Evolutionary conservation across 2,113 vertebrate species (phyloP).

Genomic region (Eira barbara): DNA sequence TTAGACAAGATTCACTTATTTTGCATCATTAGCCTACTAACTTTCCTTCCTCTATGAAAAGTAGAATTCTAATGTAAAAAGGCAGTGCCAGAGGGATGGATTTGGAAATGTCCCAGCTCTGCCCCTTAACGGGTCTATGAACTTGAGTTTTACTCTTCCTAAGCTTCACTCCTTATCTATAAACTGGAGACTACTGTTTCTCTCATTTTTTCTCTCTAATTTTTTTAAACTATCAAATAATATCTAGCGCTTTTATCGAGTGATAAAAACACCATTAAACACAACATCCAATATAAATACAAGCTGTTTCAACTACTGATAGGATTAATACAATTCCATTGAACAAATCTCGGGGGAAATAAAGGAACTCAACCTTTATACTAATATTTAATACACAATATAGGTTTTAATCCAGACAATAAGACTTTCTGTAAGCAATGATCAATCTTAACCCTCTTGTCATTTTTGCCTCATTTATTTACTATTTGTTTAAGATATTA

Average conservation of each 20-base stretch:
- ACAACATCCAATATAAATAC: background rate
- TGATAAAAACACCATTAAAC: background rate
- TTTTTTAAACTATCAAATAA: conserved; percentile 18
- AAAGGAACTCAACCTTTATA: background rate
- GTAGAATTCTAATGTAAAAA: background rate
- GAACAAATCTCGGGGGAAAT: background rate
- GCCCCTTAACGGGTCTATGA: background rate
- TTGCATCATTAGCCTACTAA: background rate
- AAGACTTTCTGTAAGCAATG: background rate
- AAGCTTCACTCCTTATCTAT: background rate
- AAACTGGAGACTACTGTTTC: background rate
- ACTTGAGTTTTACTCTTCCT: background rate
- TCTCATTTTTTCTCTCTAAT: background rate
- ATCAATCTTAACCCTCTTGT: background rate
- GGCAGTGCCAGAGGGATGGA: background rate
- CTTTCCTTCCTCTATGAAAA: background rate
- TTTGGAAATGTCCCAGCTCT: background rate
- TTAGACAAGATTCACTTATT: background rate
- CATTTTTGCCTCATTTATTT: background rate
- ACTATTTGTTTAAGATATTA: background rate
- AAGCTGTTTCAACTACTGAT: background rate
- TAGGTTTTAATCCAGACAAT: background rate
- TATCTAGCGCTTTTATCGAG: background rate
- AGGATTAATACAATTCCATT: background rate
- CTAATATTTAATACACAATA: background rate